Percentiles rank a stretch among this genome's conserved stretches.
These are phyloP conservation scores for Neodiprion fabricii DNA, from an alignment of 1,140 invertebrate genomes.

Conservation along the genomic window DNA sequence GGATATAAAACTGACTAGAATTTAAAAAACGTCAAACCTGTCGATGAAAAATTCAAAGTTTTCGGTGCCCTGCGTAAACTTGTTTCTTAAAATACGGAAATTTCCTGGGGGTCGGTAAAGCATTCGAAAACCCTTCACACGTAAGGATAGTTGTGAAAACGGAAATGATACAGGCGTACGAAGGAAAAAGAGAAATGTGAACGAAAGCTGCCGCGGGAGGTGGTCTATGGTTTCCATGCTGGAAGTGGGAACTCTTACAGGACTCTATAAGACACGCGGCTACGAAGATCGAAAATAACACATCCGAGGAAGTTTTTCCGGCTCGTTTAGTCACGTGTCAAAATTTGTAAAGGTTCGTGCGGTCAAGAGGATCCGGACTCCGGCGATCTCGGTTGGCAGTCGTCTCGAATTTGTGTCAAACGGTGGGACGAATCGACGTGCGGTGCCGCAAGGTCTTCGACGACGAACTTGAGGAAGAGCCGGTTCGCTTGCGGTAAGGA, in stretches of 20 bases:
- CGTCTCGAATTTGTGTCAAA: neutral
- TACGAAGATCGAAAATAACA: neutral
- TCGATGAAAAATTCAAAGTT: too few relatives aligned
- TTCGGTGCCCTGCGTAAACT: too few relatives aligned
- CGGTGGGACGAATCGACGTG: too few relatives aligned
- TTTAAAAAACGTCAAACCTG: too few relatives aligned
- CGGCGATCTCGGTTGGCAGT: neutral
- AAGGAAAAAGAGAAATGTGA: too few relatives aligned
- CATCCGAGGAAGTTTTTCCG: conserved; percentile 2
- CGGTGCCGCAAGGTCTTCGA: neutral
- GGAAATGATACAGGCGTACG: too few relatives aligned
- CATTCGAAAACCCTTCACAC: too few relatives aligned
- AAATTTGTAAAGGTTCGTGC: neutral
- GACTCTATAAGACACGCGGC: neutral
- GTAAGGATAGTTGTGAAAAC: too few relatives aligned
- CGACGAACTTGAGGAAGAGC: neutral
- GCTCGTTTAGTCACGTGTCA: neutral
- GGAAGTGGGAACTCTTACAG: conserved; percentile 1
- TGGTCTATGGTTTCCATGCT: neutral
- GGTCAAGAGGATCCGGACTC: neutral
- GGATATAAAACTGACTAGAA: too few relatives aligned
- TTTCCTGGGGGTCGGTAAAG: too few relatives aligned
- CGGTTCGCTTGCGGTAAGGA: neutral
- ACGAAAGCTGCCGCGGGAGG: too few relatives aligned
- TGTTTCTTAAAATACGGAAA: too few relatives aligned